phyloP scores from a whole-genome alignment of 2,113 vertebrate genomes.

The Eleginops maclovinus region DNA sequence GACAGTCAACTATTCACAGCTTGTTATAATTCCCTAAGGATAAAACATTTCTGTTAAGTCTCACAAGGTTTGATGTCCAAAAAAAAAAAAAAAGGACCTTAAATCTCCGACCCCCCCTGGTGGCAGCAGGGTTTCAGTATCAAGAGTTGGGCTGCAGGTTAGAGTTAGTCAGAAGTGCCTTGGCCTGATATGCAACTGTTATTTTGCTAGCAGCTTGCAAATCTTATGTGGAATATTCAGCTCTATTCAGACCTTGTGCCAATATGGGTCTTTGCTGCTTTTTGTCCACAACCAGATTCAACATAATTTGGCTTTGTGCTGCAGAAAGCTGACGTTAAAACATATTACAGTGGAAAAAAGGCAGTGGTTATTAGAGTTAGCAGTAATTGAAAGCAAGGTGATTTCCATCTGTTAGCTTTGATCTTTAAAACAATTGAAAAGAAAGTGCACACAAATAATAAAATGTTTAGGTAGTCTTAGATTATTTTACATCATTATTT shows the following conservation, averaged over 20 bases:
- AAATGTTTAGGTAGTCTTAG: background rate
- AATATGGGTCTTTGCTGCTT: conserved; percentile 6
- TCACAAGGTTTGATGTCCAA: background rate
- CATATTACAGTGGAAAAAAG: background rate
- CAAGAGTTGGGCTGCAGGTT: conserved; percentile 14
- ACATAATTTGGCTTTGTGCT: background rate
- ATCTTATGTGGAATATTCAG: background rate
- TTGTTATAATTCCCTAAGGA: background rate
- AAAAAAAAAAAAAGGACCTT: background rate
- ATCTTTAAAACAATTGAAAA: conserved; percentile 8
- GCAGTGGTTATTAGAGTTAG: background rate
- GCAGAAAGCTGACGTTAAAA: background rate
- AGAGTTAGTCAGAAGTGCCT: conserved; percentile 77
- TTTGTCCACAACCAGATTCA: background rate
- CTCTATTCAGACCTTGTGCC: conserved; percentile 1
- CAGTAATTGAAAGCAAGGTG: background rate
- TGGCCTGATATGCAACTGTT: conserved; percentile 64
- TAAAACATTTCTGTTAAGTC: background rate
- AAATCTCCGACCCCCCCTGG: background rate
- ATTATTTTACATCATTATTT: background rate
- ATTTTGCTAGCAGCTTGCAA: conserved; percentile 53
- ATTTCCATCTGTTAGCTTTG: background rate
- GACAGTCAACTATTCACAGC: conserved; percentile 13
- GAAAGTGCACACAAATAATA: background rate
- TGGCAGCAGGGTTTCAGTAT: conserved; percentile 35